Conservation (phyloP, 2,888 invertebrate species). For the Tipula confusa region DNA sequence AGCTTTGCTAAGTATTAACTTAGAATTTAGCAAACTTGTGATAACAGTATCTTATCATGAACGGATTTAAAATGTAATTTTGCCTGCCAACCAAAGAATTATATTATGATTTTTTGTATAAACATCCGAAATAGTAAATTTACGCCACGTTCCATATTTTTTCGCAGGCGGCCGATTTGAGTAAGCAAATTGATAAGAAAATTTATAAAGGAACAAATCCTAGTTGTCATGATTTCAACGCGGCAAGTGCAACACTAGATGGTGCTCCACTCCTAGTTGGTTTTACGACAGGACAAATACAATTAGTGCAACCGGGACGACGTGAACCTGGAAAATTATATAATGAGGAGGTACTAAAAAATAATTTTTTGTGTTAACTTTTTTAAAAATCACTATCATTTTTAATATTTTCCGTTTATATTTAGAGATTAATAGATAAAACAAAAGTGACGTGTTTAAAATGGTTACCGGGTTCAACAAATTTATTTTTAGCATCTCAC, state of each 20-base stretch:
- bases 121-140: too few relatives aligned
- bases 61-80: too few relatives aligned
- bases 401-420: slow-evolving; percentile 31
- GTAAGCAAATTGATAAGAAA: slow-evolving; percentile 96
- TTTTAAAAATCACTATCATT: too few relatives aligned
- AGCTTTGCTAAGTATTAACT: too few relatives aligned
- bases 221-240: slow-evolving; percentile 98
- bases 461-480: slow-evolving; percentile 95
- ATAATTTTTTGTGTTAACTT: neutral
- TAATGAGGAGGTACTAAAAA: slow-evolving; percentile 86
- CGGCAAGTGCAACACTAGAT: slow-evolving; percentile 71
- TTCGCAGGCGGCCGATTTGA: slow-evolving; percentile 83
- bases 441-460: slow-evolving; percentile 82
- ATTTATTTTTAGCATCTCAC: slow-evolving; percentile 91
- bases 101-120: neutral
- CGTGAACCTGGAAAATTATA: slow-evolving; percentile 94
- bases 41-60: too few relatives aligned
- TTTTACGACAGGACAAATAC: slow-evolving; percentile 97
- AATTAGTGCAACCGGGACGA: slow-evolving; percentile 93
- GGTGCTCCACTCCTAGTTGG: slow-evolving; percentile 90
- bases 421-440: slow-evolving; percentile 50
- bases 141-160: slow-evolving; percentile 34
- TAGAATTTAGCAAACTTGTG: too few relatives aligned
- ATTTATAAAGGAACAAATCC: slow-evolving; percentile 98
- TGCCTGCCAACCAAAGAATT: too few relatives aligned